A percentile compares a stretch with the other conserved stretches of the same genome.
These are phyloP conservation scores for Phrynocephalus vlangalii DNA, from an alignment of 2,797 vertebrate species.

Conservation along the genomic window DNA sequence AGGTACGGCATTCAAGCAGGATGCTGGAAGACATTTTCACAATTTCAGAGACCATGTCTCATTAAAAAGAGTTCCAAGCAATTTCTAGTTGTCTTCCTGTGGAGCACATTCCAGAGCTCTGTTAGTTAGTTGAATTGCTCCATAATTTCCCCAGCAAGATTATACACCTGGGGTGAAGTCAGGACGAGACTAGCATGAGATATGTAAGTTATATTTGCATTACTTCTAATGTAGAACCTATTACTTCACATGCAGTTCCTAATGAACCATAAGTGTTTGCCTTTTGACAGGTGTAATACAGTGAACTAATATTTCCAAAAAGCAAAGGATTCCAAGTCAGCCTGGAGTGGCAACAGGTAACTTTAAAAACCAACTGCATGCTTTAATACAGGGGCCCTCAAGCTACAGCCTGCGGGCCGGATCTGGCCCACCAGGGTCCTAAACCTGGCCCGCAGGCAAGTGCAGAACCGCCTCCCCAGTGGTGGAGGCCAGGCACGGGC, in stretches of 20 bases:
- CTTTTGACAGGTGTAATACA: background rate
- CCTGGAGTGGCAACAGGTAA: background rate
- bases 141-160: background rate
- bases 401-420: too few species aligned
- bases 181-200: background rate
- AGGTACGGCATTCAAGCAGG: too few species aligned
- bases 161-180: background rate
- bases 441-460: too few species aligned
- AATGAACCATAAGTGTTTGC: conserved; percentile 7
- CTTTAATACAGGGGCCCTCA: too few species aligned
- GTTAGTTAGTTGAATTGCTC: background rate
- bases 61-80: background rate
- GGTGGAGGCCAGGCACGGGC: too few species aligned
- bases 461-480: too few species aligned
- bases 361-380: background rate
- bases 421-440: too few species aligned
- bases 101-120: background rate
- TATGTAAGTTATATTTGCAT: background rate
- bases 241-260: background rate
- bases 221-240: conserved; percentile 18
- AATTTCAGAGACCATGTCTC: background rate
- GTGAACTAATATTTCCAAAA: conserved; percentile 13
- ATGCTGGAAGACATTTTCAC: background rate
- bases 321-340: background rate
- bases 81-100: background rate